phyloP scores from a whole-genome alignment of 1,140 invertebrate genomes.

The Aleiodes sp. region DNA sequence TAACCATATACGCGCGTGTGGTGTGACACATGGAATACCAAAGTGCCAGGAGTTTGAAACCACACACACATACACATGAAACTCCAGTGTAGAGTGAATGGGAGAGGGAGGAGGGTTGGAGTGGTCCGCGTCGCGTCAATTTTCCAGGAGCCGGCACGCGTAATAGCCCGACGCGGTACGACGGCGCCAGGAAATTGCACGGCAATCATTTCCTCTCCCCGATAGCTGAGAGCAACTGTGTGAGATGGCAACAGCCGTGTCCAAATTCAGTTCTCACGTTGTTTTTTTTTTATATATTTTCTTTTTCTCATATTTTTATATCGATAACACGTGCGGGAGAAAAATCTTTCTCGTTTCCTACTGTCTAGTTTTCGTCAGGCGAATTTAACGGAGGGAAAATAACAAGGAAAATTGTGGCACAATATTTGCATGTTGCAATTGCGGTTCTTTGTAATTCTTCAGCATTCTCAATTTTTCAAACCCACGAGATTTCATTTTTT shows the following conservation, averaged over 20 bases:
- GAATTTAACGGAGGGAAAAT: background rate
- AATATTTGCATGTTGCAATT: slow-evolving; percentile 5
- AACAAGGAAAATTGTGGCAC: background rate
- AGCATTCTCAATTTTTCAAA: no score
- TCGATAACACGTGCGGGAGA: slow-evolving; percentile 16
- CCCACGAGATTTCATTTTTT: no score
- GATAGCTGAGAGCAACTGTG: slow-evolving; percentile 10
- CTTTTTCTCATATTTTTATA: slow-evolving; percentile 5
- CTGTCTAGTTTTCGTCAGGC: background rate
- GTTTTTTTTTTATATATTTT: background rate
- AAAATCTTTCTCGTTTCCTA: background rate
- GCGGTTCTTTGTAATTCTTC: no score
- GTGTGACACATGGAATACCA: background rate
- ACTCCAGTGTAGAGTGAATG: no score
- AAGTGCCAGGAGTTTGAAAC: background rate
- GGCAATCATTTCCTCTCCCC: slow-evolving; percentile 39
- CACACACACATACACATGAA: background rate
- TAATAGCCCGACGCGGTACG: slow-evolving; percentile 30
- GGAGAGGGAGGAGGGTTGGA: no score
- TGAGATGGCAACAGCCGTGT: slow-evolving; percentile 25
- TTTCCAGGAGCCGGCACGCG: slow-evolving; percentile 33
- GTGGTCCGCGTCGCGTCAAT: slow-evolving; percentile 32
- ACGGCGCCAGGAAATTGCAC: slow-evolving; percentile 39
- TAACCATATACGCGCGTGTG: background rate
- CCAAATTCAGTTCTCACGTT: slow-evolving; percentile 14